Percentiles rank a stretch among this genome's conserved stretches.
Conservation (phyloP, 2,888 invertebrate genomes). For the Sturmia bella region DNA sequence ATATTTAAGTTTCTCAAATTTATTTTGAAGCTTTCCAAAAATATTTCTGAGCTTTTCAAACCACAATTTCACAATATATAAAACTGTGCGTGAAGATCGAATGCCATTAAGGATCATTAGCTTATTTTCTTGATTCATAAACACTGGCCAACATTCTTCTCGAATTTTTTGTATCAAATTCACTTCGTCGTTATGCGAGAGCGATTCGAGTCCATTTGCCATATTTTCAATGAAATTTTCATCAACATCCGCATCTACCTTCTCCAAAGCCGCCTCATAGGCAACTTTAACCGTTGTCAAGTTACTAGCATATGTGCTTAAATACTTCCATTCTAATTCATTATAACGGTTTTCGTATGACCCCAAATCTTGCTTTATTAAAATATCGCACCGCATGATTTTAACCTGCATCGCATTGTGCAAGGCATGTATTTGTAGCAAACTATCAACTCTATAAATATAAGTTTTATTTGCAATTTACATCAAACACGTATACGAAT, state of each 20-base stretch:
- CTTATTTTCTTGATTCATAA: constrained; percentile 49
- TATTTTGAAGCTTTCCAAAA: constrained; percentile 22
- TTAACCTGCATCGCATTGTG: constrained; percentile 85
- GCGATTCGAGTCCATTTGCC: constrained; percentile 69
- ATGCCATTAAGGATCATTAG: constrained; percentile 68
- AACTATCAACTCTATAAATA: constrained; percentile 83
- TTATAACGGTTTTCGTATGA: constrained; percentile 80
- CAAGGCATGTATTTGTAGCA: constrained; percentile 86
- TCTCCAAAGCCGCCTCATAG: constrained; percentile 67
- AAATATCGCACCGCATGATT: constrained; percentile 43
- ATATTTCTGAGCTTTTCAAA: constrained; percentile 71
- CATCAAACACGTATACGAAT: background rate
- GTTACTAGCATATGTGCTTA: constrained; percentile 78
- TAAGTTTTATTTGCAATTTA: too few species aligned
- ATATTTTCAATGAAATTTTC: constrained; percentile 67
- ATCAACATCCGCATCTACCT: constrained; percentile 38
- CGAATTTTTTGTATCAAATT: constrained; percentile 74
- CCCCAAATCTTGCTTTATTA: constrained; percentile 13
- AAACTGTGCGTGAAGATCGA: constrained; percentile 68
- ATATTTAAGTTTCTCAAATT: constrained; percentile 74
- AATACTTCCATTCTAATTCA: constrained; percentile 84
- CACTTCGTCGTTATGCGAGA: constrained; percentile 54
- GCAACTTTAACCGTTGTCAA: constrained; percentile 72
- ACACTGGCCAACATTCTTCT: constrained; percentile 74
- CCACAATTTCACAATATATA: constrained; percentile 77